These are phyloP conservation scores for Apostichopus parvimensis DNA, from an alignment of 35 echinoderm and acorn worm species.

Conservation along the genomic window DNA sequence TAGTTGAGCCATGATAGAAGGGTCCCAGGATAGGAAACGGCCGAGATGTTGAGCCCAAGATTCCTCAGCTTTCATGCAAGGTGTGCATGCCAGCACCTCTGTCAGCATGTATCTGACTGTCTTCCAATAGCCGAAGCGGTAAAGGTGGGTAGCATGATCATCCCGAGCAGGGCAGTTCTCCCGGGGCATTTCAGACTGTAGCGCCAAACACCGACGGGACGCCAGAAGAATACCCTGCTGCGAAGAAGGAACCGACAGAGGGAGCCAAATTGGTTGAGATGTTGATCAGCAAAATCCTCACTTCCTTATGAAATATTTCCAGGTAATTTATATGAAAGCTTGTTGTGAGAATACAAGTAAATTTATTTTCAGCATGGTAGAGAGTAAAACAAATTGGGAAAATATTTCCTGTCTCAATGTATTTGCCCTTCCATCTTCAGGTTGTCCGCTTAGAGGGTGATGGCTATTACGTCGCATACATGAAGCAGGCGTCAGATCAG, in stretches of 20 bases:
- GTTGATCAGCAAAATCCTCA: too few species aligned
- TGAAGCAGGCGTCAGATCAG: too few species aligned
- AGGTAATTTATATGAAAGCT: too few species aligned
- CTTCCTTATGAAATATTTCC: too few species aligned
- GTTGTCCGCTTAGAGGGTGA: too few species aligned
- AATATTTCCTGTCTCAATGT: too few species aligned
- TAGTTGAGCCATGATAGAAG: constrained; percentile 21
- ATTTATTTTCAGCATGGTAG: too few species aligned
- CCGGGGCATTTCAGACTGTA: constrained; percentile 21
- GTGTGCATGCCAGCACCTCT: constrained; percentile 48
- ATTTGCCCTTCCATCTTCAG: too few species aligned
- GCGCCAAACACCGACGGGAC: constrained; percentile 40
- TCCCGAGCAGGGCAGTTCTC: constrained; percentile 22
- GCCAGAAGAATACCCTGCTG: constrained; percentile 41
- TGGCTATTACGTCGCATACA: too few species aligned
- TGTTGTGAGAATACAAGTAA: too few species aligned
- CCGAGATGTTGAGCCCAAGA: constrained; percentile 3
- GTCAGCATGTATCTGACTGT: constrained; percentile 33
- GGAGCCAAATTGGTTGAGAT: too few species aligned
- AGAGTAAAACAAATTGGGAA: too few species aligned
- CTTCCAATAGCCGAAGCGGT: neutral
- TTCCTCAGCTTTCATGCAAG: constrained; percentile 42
- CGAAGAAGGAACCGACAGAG: constrained; percentile 23
- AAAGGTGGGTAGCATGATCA: constrained; percentile 4
- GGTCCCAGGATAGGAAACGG: constrained; percentile 35